phyloP scores from a whole-genome alignment of 1,140 invertebrate species.

The Drosophila willistoni region DNA sequence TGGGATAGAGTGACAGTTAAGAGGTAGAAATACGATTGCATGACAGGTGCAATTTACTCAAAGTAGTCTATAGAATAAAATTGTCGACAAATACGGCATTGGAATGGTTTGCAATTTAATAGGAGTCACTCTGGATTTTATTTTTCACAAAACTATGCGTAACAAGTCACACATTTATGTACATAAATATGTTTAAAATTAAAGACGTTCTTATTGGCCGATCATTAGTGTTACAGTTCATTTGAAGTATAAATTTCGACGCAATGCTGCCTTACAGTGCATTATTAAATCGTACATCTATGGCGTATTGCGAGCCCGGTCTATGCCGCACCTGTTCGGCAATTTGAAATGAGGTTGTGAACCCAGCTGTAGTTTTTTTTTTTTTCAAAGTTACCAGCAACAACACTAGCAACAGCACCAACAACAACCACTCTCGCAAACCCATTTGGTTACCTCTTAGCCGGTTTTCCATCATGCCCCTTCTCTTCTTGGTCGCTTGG shows the following conservation, averaged over 20 bases:
- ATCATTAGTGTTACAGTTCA: too few relatives aligned
- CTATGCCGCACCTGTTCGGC: conserved; percentile 77
- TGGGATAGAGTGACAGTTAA: not conserved
- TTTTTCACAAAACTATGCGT: not conserved
- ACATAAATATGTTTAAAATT: too few relatives aligned
- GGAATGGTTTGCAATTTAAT: conserved; percentile 41
- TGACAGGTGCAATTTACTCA: conserved; percentile 62
- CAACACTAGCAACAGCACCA: conserved; percentile 28
- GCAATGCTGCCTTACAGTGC: conserved; percentile 39
- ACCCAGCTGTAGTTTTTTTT: conserved; percentile 70
- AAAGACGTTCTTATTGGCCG: too few relatives aligned
- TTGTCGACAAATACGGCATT: conserved; percentile 18
- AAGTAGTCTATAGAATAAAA: conserved; percentile 32
- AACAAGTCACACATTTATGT: too few relatives aligned
- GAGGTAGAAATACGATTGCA: conserved; percentile 47
- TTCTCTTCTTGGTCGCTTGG: not conserved
- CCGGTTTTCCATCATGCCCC: conserved; percentile 56
- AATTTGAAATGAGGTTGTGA: conserved; percentile 79
- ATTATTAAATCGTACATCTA: not conserved
- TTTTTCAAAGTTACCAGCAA: conserved; percentile 33
- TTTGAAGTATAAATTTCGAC: not conserved
- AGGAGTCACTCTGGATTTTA: conserved; percentile 1
- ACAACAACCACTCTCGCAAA: conserved; percentile 44
- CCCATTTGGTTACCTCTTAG: conserved; percentile 68
- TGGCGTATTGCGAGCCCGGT: conserved; percentile 42